Conservation (phyloP, 64 coral and sea anemone genomes). For the Montipora foliosa region DNA sequence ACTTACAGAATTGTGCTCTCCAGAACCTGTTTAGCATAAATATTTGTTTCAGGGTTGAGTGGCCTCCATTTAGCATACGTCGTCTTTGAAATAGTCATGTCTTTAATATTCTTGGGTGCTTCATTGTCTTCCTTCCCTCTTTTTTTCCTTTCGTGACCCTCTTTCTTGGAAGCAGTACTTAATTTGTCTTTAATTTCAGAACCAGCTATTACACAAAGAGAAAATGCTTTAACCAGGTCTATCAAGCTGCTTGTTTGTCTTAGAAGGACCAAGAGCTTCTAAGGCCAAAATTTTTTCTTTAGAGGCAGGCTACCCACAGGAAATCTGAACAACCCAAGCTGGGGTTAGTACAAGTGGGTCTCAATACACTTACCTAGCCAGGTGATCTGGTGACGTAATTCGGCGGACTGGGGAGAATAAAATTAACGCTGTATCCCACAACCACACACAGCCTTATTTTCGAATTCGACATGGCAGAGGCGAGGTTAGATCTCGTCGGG, state of each 20-base stretch:
- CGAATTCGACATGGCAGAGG: too few species aligned
- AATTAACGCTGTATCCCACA: too few species aligned
- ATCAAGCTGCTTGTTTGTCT: neutral
- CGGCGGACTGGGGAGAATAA: too few species aligned
- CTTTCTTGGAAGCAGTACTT: neutral
- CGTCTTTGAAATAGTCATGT: constrained; percentile 76
- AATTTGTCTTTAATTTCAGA: neutral
- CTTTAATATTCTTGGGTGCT: constrained; percentile 72
- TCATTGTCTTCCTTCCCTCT: constrained; percentile 3
- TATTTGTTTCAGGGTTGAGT: constrained; percentile 60
- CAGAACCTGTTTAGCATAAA: constrained; percentile 68
- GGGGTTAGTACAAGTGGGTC: too few species aligned
- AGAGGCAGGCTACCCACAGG: too few species aligned
- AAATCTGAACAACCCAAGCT: too few species aligned
- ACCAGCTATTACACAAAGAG: neutral
- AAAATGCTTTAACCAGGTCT: neutral
- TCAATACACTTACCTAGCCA: too few species aligned
- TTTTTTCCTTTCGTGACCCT: neutral
- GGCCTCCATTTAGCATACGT: constrained; percentile 83
- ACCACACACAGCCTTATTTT: too few species aligned
- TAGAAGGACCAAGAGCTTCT: neutral
- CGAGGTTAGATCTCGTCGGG: too few species aligned
- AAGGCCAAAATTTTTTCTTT: too few species aligned
- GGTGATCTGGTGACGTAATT: too few species aligned
- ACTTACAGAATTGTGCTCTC: constrained; percentile 73